Evolutionary conservation across 2,113 vertebrate genomes (phyloP), one percentile per base, ranked within the genome.

Genomic region (Brevimyrus niger): DNA sequence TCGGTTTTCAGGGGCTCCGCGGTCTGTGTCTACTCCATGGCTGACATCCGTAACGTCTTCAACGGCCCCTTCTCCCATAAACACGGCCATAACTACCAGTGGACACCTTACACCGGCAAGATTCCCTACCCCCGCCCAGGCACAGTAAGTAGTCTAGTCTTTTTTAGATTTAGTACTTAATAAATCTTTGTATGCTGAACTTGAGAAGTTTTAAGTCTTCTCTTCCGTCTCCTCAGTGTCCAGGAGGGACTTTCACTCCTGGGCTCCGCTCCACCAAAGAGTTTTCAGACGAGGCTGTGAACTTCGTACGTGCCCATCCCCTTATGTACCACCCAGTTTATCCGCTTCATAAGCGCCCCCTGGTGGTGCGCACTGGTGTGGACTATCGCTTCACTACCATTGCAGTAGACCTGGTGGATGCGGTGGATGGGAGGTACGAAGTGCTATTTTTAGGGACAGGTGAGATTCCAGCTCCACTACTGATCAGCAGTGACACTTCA

Each of bases 31-130:
- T 97, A 97, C 92, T 95, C 96, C 0, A 97, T 97, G 96, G 94
- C 95, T 11, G 96, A 97, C 50, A 96, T 97, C 88, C 96, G 97
- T 89, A 96, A 96, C 0, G 97, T 96, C 89, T 97, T 97, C 92
- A 97, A 97, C 0, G 96, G 97, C n/a, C 96, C 97, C 7, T 97
- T 97, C 89, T 96, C 96, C 87, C 96, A 97, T 92, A 97, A 97
- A 91, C 96, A 97, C 15, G 96, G 97, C 4, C 96, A 96, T 90
- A 96, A 96, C 91, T 97, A 97, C 92, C 96, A 97, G 84, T 97
- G 96, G 97, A 96, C 95, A 0, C 96, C 96, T 11, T 97, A 97
- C 90, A 95, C 94, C 2, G 97, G 97, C 89, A 97, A 96, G 91
- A 97, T 97, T 53, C 97, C 97, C 13, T 97, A 97, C 91, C 97